Conservation (phyloP, 1,140 invertebrate genomes). For the Pogonomyrmex californicus region DNA sequence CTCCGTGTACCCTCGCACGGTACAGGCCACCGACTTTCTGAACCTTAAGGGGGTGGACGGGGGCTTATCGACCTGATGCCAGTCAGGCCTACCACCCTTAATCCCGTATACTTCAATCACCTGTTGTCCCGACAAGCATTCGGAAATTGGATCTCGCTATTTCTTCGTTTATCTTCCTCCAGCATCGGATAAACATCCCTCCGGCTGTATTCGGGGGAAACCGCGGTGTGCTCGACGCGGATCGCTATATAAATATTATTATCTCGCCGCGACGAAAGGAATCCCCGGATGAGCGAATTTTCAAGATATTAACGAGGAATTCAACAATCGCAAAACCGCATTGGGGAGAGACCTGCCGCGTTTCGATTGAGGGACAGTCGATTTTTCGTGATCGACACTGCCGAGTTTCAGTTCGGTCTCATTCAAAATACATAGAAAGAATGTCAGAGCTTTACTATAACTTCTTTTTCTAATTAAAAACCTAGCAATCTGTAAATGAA, state of each 20-base stretch:
- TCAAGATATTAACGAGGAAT: background rate
- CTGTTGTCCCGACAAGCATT: constrained; percentile 47
- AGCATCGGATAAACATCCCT: background rate
- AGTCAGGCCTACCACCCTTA: constrained; percentile 74
- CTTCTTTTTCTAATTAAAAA: background rate
- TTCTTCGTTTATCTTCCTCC: background rate
- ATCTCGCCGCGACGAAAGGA: background rate
- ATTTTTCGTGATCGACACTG: background rate
- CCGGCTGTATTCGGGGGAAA: background rate
- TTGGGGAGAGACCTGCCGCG: no score
- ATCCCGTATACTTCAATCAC: constrained; percentile 41
- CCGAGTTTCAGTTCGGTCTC: background rate
- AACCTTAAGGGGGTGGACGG: constrained; percentile 71
- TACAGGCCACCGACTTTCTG: constrained; percentile 71
- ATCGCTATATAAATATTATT: constrained; percentile 14
- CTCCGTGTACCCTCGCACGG: constrained; percentile 63
- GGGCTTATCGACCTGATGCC: constrained; percentile 76
- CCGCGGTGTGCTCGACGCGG: background rate
- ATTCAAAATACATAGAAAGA: background rate
- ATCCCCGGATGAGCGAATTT: background rate
- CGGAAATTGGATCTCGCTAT: constrained; percentile 19
- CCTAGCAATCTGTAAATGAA: background rate
- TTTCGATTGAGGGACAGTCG: background rate
- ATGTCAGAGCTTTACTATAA: background rate
- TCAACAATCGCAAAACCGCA: background rate